Base-by-base conservation (phyloP, 2,113 vertebrate species). In the Pipra filicauda region DNA sequence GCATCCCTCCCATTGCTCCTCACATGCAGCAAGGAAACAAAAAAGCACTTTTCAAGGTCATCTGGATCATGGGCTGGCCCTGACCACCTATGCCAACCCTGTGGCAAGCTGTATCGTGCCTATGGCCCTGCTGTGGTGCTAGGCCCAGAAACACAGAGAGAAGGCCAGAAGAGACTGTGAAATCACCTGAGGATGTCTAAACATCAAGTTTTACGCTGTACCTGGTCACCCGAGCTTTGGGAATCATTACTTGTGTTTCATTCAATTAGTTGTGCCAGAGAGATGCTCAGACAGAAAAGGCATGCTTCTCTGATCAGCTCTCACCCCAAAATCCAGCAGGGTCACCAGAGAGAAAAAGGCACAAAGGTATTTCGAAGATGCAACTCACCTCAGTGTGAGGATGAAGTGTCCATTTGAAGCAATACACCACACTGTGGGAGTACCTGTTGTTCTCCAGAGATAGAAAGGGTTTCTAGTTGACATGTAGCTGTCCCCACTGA, bases 401-500 rank as follows among this genome's bases (percentile, higher is more conserved):
- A 52, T 27, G 12, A 88, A 84, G 11, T 19, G 46, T 43, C 49
- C 18, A 12, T 71, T 9, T 84, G 64, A 83, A 71, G 31, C 71
- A 77, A 51, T 11, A 8, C 58, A 33, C 39, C 35, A n/a, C 11
- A 23, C 17, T 3, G 3, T 22, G 30, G 20, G 66, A 64, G 33
- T 26, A 16, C 17, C 12, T 43, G n/a, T 49, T 64, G 17, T 19
- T 83, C 51, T 71, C 20, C 43, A 81, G 57, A 85, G 72, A 37
- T 13, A 58, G 37, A 41, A 93, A 24, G 3, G 6, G 1, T 51
- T 67, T 44, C 26, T 78, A 54, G 33, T 2, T 78, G 30, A 24
- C 17, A 20, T 0, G 2, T 39, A 81, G 39, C 35, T 78, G 23
- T 55, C 21, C 11, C 22, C 7, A 5, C 0, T 7, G 14, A 57